These are phyloP conservation scores for Drosophila elegans DNA, from an alignment of 1,140 invertebrate genomes.

Conservation along the genomic window DNA sequence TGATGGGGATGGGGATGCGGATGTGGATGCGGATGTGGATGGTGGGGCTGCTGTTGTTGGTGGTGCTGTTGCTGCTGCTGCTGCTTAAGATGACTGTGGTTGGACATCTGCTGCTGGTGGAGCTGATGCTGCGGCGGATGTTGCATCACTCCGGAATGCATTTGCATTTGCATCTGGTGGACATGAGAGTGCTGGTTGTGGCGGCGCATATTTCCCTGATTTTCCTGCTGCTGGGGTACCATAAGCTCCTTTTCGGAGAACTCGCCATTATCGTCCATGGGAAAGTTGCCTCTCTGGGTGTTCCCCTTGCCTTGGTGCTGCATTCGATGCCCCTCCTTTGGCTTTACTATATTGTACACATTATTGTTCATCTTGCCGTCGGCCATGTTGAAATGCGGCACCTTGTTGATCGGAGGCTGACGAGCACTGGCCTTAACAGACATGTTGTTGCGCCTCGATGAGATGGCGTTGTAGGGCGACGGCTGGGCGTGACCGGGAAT, in stretches of 20 bases:
- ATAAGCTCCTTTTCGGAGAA: constrained; percentile 53
- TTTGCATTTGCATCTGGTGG: constrained; percentile 18
- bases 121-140: constrained; percentile 61
- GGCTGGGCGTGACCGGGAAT: constrained; percentile 18
- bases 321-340: constrained; percentile 22
- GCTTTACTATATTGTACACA: constrained; percentile 19
- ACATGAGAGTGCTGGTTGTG: constrained; percentile 10
- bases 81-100: constrained; percentile 16
- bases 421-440: constrained; percentile 40
- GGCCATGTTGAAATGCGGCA: constrained; percentile 30
- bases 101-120: constrained; percentile 59
- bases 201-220: constrained; percentile 9
- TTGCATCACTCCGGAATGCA: background rate
- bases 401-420: constrained; percentile 35
- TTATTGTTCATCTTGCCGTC: constrained; percentile 27
- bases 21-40: constrained; percentile 7
- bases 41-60: constrained; percentile 10
- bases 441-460: constrained; percentile 39
- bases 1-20: constrained; percentile 26
- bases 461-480: constrained; percentile 38
- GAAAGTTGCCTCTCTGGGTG: constrained; percentile 38
- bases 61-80: constrained; percentile 26
- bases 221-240: background rate
- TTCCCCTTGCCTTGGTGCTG: constrained; percentile 23
- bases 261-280: constrained; percentile 8